Conservation (phyloP, 2,113 vertebrate genomes). For the Apteryx mantelli region DNA sequence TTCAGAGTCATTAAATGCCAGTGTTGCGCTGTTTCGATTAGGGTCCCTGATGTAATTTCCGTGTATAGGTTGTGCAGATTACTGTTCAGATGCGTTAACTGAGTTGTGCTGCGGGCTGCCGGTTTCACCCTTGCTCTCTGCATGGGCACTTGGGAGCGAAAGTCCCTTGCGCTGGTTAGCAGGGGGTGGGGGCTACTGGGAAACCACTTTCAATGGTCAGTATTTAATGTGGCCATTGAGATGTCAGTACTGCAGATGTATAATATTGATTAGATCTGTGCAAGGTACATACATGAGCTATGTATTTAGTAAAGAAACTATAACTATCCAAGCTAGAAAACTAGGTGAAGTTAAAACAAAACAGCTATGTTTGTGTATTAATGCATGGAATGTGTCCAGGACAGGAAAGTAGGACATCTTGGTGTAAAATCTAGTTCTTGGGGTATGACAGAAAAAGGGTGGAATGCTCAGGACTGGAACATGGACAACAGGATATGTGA, state of each 20-base stretch:
- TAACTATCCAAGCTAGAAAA: not conserved
- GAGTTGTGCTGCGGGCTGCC: not conserved
- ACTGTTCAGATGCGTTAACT: not conserved
- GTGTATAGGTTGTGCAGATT: not conserved
- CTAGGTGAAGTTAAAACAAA: not conserved
- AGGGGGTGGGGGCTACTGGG: not conserved
- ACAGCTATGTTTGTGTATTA: not conserved
- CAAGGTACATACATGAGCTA: not conserved
- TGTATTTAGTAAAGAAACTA: not conserved
- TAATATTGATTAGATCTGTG: too few relatives aligned
- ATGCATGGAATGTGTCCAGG: not conserved
- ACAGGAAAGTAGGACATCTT: not conserved
- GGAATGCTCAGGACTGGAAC: not conserved
- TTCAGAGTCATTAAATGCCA: not conserved
- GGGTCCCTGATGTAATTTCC: not conserved
- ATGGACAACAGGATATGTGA: not conserved
- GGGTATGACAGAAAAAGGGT: not conserved
- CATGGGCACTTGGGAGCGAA: fast-evolving
- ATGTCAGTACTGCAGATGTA: not conserved
- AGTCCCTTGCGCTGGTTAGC: not conserved
- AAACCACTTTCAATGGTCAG: not conserved
- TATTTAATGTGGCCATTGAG: not conserved
- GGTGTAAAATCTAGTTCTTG: not conserved
- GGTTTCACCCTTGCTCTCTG: not conserved
- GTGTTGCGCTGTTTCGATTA: not conserved